Percentiles rank a stretch among this genome's conserved stretches.
phyloP scores from a whole-genome alignment of 2,113 vertebrate species.

The Mellivora capensis region DNA sequence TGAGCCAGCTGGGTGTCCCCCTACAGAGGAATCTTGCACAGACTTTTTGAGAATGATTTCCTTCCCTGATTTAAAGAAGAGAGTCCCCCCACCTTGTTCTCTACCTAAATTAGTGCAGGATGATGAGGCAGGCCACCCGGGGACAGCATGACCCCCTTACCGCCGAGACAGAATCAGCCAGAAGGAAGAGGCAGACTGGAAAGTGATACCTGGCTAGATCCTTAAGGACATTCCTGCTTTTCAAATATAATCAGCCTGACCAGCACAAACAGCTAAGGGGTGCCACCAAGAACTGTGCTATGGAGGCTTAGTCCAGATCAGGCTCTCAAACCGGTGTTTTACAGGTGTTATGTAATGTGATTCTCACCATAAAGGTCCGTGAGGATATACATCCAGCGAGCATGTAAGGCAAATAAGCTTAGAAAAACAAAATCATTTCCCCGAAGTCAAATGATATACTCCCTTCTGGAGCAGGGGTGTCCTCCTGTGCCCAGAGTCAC shows the following conservation, averaged over 20 bases:
- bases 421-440: not conserved
- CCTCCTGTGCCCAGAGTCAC: not conserved
- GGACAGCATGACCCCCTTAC: not conserved
- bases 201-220: not conserved
- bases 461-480: rapidly evolving
- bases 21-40: not conserved
- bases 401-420: not conserved
- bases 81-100: not conserved
- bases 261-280: not conserved
- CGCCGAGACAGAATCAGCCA: rapidly evolving
- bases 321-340: not conserved
- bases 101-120: not conserved
- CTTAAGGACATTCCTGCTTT: not conserved
- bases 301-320: not conserved
- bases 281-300: rapidly evolving
- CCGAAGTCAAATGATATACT: not conserved
- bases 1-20: not conserved
- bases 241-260: not conserved
- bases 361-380: not conserved
- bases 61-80: not conserved
- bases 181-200: not conserved
- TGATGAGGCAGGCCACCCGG: rapidly evolving
- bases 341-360: not conserved
- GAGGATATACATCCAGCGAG: not conserved
- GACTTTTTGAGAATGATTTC: not conserved